A percentile compares a stretch with the other conserved stretches of the same genome.
Conservation (phyloP, 2,888 invertebrate genomes). For the Drosophila recens region DNA sequence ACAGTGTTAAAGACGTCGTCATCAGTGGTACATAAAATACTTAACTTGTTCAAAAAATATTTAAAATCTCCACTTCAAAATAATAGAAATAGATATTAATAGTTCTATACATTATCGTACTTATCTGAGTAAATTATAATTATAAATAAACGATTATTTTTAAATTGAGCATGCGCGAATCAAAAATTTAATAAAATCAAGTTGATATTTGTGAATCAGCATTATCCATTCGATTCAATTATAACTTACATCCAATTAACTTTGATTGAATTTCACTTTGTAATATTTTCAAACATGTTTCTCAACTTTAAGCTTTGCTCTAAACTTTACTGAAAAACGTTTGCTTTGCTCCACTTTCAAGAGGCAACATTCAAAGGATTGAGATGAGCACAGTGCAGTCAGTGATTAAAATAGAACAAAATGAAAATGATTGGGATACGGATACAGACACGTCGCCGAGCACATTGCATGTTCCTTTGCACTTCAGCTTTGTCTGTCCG, state of each 20-base stretch:
- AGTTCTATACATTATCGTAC: too few relatives aligned
- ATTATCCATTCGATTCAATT: not conserved
- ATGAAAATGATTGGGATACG: slow-evolving; percentile 25
- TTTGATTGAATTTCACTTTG: not conserved
- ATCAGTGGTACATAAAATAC: too few relatives aligned
- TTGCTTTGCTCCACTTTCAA: slow-evolving; percentile 43
- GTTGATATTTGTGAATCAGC: not conserved
- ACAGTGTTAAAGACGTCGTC: too few relatives aligned
- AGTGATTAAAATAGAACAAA: slow-evolving; percentile 52
- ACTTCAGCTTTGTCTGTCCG: slow-evolving; percentile 33
- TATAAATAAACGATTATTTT: not conserved
- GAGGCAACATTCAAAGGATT: not conserved
- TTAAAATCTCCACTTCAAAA: too few relatives aligned
- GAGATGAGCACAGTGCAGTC: slow-evolving; percentile 8
- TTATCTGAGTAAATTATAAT: too few relatives aligned
- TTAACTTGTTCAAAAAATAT: too few relatives aligned
- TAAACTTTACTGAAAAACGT: not conserved
- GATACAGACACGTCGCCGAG: slow-evolving; percentile 37
- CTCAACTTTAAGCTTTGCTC: not conserved
- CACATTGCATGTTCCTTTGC: slow-evolving; percentile 37
- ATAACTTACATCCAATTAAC: slow-evolving; percentile 4
- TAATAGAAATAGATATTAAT: too few relatives aligned
- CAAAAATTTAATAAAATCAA: not conserved
- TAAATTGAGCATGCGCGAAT: not conserved
- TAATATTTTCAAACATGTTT: not conserved